phyloP scores from a whole-genome alignment of 2,113 vertebrate genomes.

The Menura novaehollandiae region DNA sequence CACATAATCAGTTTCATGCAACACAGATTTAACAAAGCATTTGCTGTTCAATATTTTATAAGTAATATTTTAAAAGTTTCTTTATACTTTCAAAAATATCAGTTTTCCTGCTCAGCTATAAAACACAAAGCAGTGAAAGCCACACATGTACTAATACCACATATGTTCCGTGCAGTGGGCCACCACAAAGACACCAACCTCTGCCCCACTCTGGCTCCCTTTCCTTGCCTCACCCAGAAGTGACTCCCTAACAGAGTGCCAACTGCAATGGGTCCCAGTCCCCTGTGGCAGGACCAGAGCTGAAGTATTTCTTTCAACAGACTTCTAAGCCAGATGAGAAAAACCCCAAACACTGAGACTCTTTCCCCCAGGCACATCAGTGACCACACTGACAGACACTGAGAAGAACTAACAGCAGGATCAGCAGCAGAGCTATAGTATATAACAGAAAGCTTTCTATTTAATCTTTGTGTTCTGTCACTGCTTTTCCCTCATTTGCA shows the following conservation, averaged over 20 bases:
- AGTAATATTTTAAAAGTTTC: background rate
- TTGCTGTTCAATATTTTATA: background rate
- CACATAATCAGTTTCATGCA: background rate
- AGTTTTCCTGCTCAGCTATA: background rate
- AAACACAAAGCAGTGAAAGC: background rate
- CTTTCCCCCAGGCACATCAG: background rate
- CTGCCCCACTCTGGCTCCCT: background rate
- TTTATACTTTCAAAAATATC: background rate
- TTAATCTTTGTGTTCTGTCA: background rate
- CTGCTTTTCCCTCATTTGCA: background rate
- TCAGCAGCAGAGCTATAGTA: background rate
- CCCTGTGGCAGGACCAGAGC: background rate
- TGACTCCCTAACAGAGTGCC: background rate
- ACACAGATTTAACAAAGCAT: background rate
- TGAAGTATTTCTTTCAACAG: background rate
- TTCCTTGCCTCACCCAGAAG: background rate
- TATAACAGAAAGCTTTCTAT: background rate
- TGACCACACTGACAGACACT: background rate
- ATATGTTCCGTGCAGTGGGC: rapidly evolving
- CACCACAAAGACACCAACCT: background rate
- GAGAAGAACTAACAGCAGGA: background rate
- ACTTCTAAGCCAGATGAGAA: background rate
- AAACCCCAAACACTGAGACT: background rate
- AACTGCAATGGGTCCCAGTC: background rate
- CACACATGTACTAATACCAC: background rate